Conservation (phyloP, 1,140 invertebrate genomes). For the Hermatobates lingyangjiaoensis region DNA sequence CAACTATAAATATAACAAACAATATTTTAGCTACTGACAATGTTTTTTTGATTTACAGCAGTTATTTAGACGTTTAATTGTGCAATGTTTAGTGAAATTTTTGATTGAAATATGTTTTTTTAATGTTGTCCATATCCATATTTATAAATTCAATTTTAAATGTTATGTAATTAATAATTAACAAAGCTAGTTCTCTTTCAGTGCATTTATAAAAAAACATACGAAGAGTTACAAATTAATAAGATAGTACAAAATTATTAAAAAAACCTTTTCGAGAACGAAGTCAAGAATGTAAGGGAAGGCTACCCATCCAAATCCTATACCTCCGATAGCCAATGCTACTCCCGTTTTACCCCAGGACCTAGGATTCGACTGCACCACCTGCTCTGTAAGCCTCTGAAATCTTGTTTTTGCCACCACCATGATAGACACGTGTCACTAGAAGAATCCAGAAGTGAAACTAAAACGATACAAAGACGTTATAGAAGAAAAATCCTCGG, state of each 20-base stretch:
- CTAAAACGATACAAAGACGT: too few species aligned
- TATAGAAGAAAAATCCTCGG: too few species aligned
- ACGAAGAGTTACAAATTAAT: neutral
- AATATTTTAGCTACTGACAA: too few species aligned
- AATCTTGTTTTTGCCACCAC: neutral
- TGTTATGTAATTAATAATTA: neutral
- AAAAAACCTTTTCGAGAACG: slow-evolving; percentile 6
- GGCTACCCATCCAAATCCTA: slow-evolving; percentile 13
- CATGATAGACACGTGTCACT: neutral
- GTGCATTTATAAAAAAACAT: neutral
- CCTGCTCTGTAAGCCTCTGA: neutral
- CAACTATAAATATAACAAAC: too few species aligned
- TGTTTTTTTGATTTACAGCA: too few species aligned
- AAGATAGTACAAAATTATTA: neutral
- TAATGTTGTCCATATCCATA: neutral
- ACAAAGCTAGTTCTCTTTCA: neutral
- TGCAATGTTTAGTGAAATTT: neutral
- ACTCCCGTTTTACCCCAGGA: slow-evolving; percentile 12
- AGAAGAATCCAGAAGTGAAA: too few species aligned
- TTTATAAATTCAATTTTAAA: neutral
- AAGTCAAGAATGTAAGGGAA: slow-evolving; percentile 14
- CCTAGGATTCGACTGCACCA: slow-evolving; percentile 8
- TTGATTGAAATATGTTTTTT: neutral
- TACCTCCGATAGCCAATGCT: slow-evolving; percentile 8
- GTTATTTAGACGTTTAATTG: too few species aligned